Evolutionary conservation across 2,888 invertebrate genomes (phyloP), one percentile per base, ranked within the genome.

Genomic region (Saturnia japonica): DNA sequence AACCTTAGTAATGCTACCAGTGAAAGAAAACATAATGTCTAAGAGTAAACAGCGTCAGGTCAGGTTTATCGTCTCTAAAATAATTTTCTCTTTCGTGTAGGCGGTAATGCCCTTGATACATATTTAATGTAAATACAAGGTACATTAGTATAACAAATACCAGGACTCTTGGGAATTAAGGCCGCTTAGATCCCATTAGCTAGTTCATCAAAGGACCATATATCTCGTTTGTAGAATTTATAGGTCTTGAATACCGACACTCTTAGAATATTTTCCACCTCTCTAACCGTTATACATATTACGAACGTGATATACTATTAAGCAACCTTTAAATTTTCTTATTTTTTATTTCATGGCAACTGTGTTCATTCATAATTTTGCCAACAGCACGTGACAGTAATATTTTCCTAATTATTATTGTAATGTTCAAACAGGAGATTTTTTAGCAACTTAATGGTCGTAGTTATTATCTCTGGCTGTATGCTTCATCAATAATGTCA

Each of bases 81-180:
- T 57, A 11, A 25, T 57, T 57, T 60, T 60, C 57, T 25, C 57
- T 28, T 11, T 60, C 28, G 14, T 28, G 57, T 28, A 60, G 57
- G 57, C 28, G 12, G 28, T 60, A 28, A 12, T 28, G 28, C 25
- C 14, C 25, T 60, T 60, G 25, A 60, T 60, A 60, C 11, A 28
- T 14, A 28, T 28, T 60, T 25, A 28, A 60, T 60, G 57, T 14
- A 57, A 57, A 57, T 25, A 60, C 28, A 28, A 60, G 12, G 28
- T 60, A 60, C 57, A 60, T 60, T 60, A 60, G 25, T 60, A 60
- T 60, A 11, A 60, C 57, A 60, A 60, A 60, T 60, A 14, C 57
- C 57, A 28, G 57, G 14, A 28, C 57, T n/a, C 54, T 60, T 28
- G 57, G 14, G 57, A 14, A 60, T 28, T 60, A 60, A 60, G 25